A percentile compares a stretch with the other conserved stretches of the same genome.
Conservation (phyloP, 2,797 vertebrate species). For the Lagocephalus sceleratus region DNA sequence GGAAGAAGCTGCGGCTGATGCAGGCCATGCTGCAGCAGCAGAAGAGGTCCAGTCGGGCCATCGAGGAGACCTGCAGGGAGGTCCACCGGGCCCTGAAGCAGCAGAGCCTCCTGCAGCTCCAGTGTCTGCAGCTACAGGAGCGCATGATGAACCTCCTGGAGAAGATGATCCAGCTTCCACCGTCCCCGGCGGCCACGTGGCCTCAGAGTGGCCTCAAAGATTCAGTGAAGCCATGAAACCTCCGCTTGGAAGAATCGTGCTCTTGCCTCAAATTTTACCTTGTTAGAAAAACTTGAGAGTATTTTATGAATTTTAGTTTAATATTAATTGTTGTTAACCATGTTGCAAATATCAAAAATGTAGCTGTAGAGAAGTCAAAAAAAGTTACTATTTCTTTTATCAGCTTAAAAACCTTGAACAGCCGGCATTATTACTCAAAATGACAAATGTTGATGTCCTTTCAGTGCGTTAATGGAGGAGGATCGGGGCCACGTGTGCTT, state of each 20-base stretch:
- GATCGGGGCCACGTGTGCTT: too few relatives aligned
- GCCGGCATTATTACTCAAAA: background rate
- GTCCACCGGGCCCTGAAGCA: conserved; percentile 92
- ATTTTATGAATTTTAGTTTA: conserved; percentile 29
- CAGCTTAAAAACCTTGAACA: conserved; percentile 8
- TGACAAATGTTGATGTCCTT: too few relatives aligned
- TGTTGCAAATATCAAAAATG: background rate
- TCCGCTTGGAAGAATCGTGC: background rate
- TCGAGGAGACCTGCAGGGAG: conserved; percentile 94
- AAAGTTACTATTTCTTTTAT: conserved; percentile 1
- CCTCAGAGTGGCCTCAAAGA: conserved; percentile 54
- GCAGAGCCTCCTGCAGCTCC: conserved; percentile 94
- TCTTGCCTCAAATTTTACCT: conserved; percentile 19
- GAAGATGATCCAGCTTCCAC: conserved; percentile 83
- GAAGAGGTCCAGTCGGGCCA: conserved; percentile 83
- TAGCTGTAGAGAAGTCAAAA: conserved; percentile 5
- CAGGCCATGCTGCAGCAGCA: conserved; percentile 94
- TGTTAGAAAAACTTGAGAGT: conserved; percentile 12
- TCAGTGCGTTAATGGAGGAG: too few relatives aligned
- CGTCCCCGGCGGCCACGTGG: conserved; percentile 40
- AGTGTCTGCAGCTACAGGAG: conserved; percentile 95
- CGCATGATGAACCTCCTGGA: conserved; percentile 98
- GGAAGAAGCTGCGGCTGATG: conserved; percentile 89
- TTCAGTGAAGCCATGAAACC: conserved; percentile 51
- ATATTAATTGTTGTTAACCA: background rate